phyloP scores from a whole-genome alignment of 2,797 vertebrate species.

The Siniperca undulata region DNA sequence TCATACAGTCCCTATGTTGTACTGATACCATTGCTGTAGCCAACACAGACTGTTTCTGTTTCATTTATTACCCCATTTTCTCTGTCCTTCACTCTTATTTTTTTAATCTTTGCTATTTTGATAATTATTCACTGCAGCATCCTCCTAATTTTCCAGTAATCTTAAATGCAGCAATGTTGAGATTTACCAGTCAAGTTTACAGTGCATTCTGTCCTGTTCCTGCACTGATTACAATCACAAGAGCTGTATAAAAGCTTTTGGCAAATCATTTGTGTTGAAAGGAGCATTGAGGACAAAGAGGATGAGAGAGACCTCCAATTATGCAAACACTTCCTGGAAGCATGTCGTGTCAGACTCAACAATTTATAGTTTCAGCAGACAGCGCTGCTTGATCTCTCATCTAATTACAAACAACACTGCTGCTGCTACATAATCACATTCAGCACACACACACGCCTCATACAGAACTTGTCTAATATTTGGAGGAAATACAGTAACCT shows the following conservation, averaged over 20 bases:
- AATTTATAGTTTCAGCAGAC: neutral
- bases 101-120: neutral
- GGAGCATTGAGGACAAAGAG: slow-evolving; percentile 1
- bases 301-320: slow-evolving; percentile 7
- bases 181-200: neutral
- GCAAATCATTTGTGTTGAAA: neutral
- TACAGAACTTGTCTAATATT: neutral
- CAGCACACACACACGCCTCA: slow-evolving; percentile 9
- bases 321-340: slow-evolving; percentile 6
- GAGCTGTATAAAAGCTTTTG: neutral
- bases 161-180: neutral
- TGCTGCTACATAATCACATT: slow-evolving; percentile 5
- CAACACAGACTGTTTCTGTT: neutral
- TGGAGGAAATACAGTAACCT: neutral
- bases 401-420: slow-evolving; percentile 23
- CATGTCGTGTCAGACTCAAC: neutral
- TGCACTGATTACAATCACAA: neutral
- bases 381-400: slow-evolving; percentile 4
- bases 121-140: neutral
- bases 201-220: neutral
- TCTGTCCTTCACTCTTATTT: neutral
- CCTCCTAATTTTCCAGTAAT: no score
- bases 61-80: no score
- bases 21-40: no score
- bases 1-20: no score